These are phyloP conservation scores for Orycteropus afer DNA, from an alignment of 2,113 vertebrate species.

Conservation along the genomic window DNA sequence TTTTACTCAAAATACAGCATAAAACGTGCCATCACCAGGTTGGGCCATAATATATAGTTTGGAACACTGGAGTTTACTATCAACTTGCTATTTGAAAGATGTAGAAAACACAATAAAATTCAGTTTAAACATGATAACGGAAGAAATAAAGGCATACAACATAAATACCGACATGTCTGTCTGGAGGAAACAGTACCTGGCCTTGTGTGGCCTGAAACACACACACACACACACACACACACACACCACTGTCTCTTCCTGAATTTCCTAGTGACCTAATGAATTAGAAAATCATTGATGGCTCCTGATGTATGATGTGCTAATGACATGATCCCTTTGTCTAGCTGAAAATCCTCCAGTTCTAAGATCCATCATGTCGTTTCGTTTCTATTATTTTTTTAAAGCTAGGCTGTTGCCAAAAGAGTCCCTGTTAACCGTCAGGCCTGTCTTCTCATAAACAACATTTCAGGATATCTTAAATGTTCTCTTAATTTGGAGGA, in stretches of 20 bases:
- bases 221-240: background rate
- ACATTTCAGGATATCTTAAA: slow-evolving; percentile 45
- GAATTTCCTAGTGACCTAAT: slow-evolving; percentile 70
- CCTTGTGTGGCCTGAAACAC: background rate
- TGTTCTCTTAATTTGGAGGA: slow-evolving; percentile 55
- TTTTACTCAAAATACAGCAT: slow-evolving; percentile 80
- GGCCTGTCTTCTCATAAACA: slow-evolving; percentile 4
- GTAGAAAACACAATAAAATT: slow-evolving; percentile 83
- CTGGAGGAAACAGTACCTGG: slow-evolving; percentile 58
- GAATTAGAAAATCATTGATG: slow-evolving; percentile 47
- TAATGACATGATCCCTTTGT: background rate
- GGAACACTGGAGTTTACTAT: slow-evolving; percentile 74
- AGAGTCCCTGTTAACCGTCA: background rate
- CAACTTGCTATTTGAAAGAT: slow-evolving; percentile 72
- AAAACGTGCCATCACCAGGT: slow-evolving; percentile 64
- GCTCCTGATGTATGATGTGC: background rate
- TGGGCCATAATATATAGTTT: slow-evolving; percentile 50
- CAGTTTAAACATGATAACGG: slow-evolving; percentile 80
- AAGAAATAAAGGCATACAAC: slow-evolving; percentile 74
- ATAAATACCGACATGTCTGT: slow-evolving; percentile 66
- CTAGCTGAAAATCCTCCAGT: slow-evolving; percentile 60
- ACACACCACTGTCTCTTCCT: background rate
- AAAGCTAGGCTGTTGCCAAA: background rate
- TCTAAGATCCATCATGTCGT: background rate
- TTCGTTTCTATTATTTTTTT: background rate